A percentile compares a stretch with the other conserved stretches of the same genome.
Conservation (phyloP, 2,797 vertebrate species). For the Jordanella pulchra region DNA sequence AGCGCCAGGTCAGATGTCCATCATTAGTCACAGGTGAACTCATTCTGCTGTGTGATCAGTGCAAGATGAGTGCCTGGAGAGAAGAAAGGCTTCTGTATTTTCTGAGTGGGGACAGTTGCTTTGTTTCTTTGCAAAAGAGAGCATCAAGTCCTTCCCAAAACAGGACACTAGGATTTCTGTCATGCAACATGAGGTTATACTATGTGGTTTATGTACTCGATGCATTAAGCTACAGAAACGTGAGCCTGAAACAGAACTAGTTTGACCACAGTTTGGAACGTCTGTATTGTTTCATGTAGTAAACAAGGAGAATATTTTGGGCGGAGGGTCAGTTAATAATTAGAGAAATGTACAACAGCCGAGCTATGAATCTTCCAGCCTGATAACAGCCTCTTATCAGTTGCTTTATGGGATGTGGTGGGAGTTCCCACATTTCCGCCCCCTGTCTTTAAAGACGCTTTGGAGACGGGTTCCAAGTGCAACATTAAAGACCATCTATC, state of each 20-base stretch:
- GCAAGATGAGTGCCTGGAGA: constrained; percentile 55
- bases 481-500: neutral
- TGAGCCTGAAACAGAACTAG: constrained; percentile 13
- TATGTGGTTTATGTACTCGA: neutral
- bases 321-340: constrained; percentile 78
- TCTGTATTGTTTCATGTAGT: constrained; percentile 15
- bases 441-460: constrained; percentile 21
- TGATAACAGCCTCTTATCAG: constrained; percentile 72
- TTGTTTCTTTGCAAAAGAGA: constrained; percentile 40
- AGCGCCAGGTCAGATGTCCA: neutral
- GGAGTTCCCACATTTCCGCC: constrained; percentile 53
- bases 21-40: constrained; percentile 18
- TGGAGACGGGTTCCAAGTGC: neutral
- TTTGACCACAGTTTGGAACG: neutral
- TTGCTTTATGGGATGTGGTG: constrained; percentile 51
- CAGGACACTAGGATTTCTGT: constrained; percentile 23
- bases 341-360: constrained; percentile 70
- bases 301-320: constrained; percentile 33
- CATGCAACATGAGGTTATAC: neutral
- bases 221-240: neutral
- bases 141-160: constrained; percentile 38
- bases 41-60: constrained; percentile 16
- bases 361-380: constrained; percentile 59
- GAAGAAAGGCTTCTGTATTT: constrained; percentile 59
- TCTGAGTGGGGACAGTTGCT: constrained; percentile 42